A percentile compares a stretch with the other conserved stretches of the same genome.
Conservation (phyloP, 2,113 vertebrate genomes). For the Plecotus auritus region DNA sequence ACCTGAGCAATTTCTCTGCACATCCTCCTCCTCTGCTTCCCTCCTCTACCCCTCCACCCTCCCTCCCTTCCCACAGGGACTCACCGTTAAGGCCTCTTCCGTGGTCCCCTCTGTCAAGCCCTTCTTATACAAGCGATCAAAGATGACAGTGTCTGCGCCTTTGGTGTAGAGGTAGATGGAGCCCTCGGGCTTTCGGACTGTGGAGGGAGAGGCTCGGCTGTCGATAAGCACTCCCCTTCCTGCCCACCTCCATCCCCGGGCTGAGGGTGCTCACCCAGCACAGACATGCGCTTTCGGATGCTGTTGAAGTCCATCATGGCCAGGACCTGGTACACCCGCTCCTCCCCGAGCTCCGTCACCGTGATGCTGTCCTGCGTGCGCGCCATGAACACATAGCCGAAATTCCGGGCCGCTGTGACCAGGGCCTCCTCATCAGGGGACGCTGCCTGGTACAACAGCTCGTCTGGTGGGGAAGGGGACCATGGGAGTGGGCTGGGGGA, state of each 20-base stretch:
- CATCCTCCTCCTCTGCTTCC: background rate
- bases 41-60: too few relatives aligned
- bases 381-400: constrained; percentile 90
- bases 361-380: constrained; percentile 89
- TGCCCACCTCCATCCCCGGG: accelerated
- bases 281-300: constrained; percentile 92
- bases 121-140: constrained; percentile 82
- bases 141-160: constrained; percentile 91
- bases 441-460: constrained; percentile 90
- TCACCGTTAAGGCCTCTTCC: constrained; percentile 86
- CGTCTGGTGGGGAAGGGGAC: constrained; percentile 72
- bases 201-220: background rate
- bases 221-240: accelerated
- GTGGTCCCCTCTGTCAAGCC: constrained; percentile 29
- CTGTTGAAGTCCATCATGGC: constrained; percentile 95
- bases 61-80: background rate
- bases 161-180: constrained; percentile 92
- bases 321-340: constrained; percentile 85
- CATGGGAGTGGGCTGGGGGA: accelerated
- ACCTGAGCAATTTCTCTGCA: background rate
- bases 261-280: constrained; percentile 84
- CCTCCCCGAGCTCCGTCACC: constrained; percentile 86
- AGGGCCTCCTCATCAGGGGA: constrained; percentile 94
- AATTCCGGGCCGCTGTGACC: constrained; percentile 87
- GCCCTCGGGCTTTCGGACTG: constrained; percentile 91